These are phyloP conservation scores for Euleptes europaea DNA, from an alignment of 2,113 vertebrate species.

Conservation along the genomic window DNA sequence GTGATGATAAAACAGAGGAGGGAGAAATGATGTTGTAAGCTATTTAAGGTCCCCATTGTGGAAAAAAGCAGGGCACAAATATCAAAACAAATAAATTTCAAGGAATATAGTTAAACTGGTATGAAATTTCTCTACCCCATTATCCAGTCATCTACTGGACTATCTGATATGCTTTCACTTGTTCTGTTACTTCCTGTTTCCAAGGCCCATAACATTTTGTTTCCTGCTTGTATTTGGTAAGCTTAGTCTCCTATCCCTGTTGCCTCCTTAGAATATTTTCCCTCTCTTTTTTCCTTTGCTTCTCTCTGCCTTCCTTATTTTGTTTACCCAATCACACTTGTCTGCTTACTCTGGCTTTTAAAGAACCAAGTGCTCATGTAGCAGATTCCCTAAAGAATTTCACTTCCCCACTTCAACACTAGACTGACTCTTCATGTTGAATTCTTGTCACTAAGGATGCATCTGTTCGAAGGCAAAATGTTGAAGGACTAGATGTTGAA, in stretches of 20 bases:
- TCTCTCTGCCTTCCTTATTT: background rate
- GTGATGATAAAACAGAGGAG: too few species aligned
- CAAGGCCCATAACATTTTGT: background rate
- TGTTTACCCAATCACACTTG: constrained; percentile 33
- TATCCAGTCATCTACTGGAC: background rate
- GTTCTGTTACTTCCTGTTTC: background rate
- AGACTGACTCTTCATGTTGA: constrained; percentile 29
- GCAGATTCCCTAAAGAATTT: constrained; percentile 51
- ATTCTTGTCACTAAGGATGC: constrained; percentile 37
- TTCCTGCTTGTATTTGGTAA: background rate
- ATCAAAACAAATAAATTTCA: background rate
- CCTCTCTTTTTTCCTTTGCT: constrained; percentile 26
- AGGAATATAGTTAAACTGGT: background rate
- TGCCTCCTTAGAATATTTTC: background rate
- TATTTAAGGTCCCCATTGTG: too few species aligned
- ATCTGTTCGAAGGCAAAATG: constrained; percentile 26
- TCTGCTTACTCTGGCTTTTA: constrained; percentile 36
- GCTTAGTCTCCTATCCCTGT: background rate
- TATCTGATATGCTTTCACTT: background rate
- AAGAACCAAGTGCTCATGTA: constrained; percentile 29
- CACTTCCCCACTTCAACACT: constrained; percentile 28
- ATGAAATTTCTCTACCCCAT: background rate
- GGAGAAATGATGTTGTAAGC: too few species aligned
- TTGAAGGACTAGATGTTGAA: constrained; percentile 16
- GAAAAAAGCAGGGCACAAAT: too few species aligned